Conservation (phyloP, 1,140 invertebrate species). For the Trigoniulus corallinus region DNA sequence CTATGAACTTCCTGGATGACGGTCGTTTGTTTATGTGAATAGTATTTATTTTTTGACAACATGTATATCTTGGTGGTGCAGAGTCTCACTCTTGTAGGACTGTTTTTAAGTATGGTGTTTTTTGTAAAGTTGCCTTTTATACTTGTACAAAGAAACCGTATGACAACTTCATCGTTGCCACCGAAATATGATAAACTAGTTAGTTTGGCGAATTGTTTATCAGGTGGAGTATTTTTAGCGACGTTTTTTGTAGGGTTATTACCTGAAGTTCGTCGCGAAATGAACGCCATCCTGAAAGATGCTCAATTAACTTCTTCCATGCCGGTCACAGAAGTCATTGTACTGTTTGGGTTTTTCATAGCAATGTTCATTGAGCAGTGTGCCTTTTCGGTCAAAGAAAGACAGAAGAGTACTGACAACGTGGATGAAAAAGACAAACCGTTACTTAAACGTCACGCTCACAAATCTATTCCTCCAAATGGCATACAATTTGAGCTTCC, state of each 20-base stretch:
- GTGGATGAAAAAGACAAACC: neutral
- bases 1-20: no score
- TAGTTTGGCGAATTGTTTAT: conserved; percentile 20
- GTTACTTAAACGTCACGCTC: neutral
- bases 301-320: conserved; percentile 10
- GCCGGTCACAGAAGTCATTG: conserved; percentile 17
- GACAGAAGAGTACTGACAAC: neutral
- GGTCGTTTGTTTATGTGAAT: no score
- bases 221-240: conserved; percentile 26
- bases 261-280: conserved; percentile 21
- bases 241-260: conserved; percentile 26
- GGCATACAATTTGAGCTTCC: neutral
- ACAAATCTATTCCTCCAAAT: neutral
- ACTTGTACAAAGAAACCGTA: neutral
- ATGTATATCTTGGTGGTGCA: neutral
- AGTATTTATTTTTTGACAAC: neutral
- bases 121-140: neutral
- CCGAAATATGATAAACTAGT: neutral
- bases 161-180: neutral
- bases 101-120: neutral
- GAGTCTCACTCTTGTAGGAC: neutral
- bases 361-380: conserved; percentile 18
- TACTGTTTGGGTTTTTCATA: conserved; percentile 21
- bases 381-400: conserved; percentile 8
- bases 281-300: conserved; percentile 12